A percentile compares a stretch with the other conserved stretches of the same genome.
Evolutionary conservation across 2,888 invertebrate species (phyloP).

Genomic region (Oxytorus armatus): DNA sequence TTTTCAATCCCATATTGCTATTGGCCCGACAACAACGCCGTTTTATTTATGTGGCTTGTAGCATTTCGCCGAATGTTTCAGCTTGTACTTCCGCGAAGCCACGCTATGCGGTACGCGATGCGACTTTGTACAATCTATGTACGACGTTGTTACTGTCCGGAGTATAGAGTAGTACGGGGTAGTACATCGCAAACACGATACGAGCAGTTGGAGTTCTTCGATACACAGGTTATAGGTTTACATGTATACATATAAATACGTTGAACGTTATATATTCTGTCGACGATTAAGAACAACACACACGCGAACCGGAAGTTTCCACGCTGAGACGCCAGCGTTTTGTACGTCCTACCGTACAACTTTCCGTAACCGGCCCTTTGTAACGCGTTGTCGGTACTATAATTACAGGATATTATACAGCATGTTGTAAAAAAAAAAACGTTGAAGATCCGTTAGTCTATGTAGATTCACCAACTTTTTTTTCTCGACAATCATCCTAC

Average conservation of each 20-base stretch:
- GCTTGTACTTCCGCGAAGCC: slow-evolving; percentile 55
- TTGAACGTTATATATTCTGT: background rate
- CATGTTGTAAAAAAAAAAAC: background rate
- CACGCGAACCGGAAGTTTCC: slow-evolving; percentile 59
- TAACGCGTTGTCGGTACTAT: slow-evolving; percentile 23
- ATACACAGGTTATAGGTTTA: slow-evolving; percentile 10
- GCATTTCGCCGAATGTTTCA: slow-evolving; percentile 50
- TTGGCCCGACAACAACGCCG: slow-evolving; percentile 23
- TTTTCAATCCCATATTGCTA: slow-evolving; percentile 19
- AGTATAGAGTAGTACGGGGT: slow-evolving; percentile 45
- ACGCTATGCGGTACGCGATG: slow-evolving; percentile 35
- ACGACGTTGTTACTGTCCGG: slow-evolving; percentile 14
- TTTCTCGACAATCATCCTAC: background rate
- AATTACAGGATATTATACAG: slow-evolving; percentile 32
- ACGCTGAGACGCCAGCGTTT: slow-evolving; percentile 19
- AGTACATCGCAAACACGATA: slow-evolving; percentile 52
- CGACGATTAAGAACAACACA: slow-evolving; percentile 35
- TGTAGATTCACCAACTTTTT: background rate
- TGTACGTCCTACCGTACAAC: slow-evolving; percentile 17
- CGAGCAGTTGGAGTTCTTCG: slow-evolving; percentile 29
- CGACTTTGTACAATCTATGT: slow-evolving; percentile 37
- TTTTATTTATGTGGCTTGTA: slow-evolving; percentile 47
- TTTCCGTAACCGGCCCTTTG: slow-evolving; percentile 11
- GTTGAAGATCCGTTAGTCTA: background rate
- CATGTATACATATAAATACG: background rate